Base-by-base conservation (phyloP, 2,888 invertebrate species). In the Spodoptera littoralis region DNA sequence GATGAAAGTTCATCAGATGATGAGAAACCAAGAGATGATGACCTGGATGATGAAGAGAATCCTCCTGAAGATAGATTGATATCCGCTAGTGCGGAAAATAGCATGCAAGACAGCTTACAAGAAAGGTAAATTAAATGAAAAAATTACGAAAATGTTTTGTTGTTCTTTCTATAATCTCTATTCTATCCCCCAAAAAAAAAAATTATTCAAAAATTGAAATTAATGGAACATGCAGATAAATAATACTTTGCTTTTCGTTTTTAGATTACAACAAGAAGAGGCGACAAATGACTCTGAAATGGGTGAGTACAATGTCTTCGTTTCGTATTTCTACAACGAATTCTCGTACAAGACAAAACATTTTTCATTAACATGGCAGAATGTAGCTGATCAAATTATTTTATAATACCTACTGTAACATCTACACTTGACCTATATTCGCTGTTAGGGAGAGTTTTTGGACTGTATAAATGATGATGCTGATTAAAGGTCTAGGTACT, bases 1-100 rank as follows among this genome's bases (percentile, higher is more conserved):
- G 95, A 95, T 77, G 96, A 96, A 78, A 95, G 95, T 86, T 94
- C 95, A 41, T 87, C 92, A 24, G 91, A 92, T 58, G 92, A 92
- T 22, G 95, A 86, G 27, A 89, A 90, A 64, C 80, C 84, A 11
- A 86, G 76, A 22, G 90, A 84, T 11, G 93, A 93, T 73, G 93
- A 93, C 65, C 81, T 92, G 12, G 92, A 92, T 75, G 92, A 93
- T 83, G 93, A 93, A 70, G 93, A 94, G 62, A 93, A 93, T 65
- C 88, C 90, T 11, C 90, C 92, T 11, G 92, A 93, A 76, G 84
- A 92, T 70, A 84, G 92, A 69, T 79, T 94, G 49, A 77, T 94
- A 36, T 87, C 90, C 42, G 70, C 90, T 52, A 93, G 94, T 70
- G 82, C 83, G 3, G 91, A 90, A 62, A 90, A 92, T 63, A 91